phyloP scores from a whole-genome alignment of 1,140 invertebrate genomes.

The Caenorhabditis latens region DNA sequence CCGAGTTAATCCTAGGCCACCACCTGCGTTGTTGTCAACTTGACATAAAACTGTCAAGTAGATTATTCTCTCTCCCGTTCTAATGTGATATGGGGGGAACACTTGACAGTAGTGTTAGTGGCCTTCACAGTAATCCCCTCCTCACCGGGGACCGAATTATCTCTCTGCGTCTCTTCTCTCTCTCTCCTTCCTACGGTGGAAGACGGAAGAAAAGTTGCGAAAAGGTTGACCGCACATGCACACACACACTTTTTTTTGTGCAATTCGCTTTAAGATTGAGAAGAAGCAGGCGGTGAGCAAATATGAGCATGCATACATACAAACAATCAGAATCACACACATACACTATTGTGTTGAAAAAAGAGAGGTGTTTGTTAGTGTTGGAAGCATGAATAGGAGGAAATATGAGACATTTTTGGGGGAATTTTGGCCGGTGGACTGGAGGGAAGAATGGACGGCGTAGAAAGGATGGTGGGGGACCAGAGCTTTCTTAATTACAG shows the following conservation, averaged over 20 bases:
- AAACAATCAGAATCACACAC: constrained; percentile 18
- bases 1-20: too few relatives aligned
- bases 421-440: background rate
- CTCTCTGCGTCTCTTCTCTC: background rate
- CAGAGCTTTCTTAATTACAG: too few relatives aligned
- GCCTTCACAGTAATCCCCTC: background rate
- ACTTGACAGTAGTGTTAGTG: background rate
- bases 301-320: background rate
- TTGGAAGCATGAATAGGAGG: background rate
- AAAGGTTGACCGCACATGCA: background rate
- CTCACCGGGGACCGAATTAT: background rate
- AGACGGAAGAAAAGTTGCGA: background rate
- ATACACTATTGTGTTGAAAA: background rate
- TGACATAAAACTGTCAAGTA: constrained; percentile 18
- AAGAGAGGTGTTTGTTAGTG: background rate
- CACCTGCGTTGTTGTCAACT: background rate
- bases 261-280: too few relatives aligned
- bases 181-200: background rate
- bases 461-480: background rate
- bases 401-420: constrained; percentile 44
- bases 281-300: too few relatives aligned
- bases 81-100: background rate
- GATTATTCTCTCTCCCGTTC: background rate
- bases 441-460: background rate
- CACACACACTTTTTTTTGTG: too few relatives aligned